These are phyloP conservation scores for Caenorhabditis plicata DNA, from an alignment of 2,888 invertebrate genomes.

Conservation along the genomic window DNA sequence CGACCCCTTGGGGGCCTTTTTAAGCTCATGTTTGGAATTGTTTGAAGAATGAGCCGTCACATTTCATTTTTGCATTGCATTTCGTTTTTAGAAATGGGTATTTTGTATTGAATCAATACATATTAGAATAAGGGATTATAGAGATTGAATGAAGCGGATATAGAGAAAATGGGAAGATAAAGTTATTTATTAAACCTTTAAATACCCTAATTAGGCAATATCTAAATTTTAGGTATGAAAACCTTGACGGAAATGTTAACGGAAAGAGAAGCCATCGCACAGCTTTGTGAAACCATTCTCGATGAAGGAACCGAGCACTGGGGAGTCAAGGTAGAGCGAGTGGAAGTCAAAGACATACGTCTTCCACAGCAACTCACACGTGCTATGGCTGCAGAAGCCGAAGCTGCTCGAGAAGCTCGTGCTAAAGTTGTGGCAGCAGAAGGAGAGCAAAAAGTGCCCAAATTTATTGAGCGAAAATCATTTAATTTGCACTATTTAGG, in stretches of 20 bases:
- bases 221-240: constrained; percentile 76
- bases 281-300: constrained; percentile 65
- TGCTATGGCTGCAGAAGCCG: constrained; percentile 83
- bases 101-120: no score
- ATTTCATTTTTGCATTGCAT: no score
- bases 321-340: constrained; percentile 66
- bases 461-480: neutral
- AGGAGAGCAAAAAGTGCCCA: constrained; percentile 68
- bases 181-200: no score
- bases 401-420: constrained; percentile 79
- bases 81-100: no score
- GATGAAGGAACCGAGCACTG: constrained; percentile 66
- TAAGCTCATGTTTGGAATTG: no score
- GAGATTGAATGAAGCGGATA: no score
- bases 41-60: no score
- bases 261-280: constrained; percentile 76
- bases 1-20: no score
- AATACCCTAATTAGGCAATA: neutral
- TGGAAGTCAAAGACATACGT: constrained; percentile 75
- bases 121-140: no score
- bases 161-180: no score
- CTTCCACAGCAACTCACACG: constrained; percentile 78
- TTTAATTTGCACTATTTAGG: constrained; percentile 67
- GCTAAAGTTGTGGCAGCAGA: constrained; percentile 74
- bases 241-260: constrained; percentile 94